Conservation (phyloP, 2,113 vertebrate species). For the Carassius carassius region DNA sequence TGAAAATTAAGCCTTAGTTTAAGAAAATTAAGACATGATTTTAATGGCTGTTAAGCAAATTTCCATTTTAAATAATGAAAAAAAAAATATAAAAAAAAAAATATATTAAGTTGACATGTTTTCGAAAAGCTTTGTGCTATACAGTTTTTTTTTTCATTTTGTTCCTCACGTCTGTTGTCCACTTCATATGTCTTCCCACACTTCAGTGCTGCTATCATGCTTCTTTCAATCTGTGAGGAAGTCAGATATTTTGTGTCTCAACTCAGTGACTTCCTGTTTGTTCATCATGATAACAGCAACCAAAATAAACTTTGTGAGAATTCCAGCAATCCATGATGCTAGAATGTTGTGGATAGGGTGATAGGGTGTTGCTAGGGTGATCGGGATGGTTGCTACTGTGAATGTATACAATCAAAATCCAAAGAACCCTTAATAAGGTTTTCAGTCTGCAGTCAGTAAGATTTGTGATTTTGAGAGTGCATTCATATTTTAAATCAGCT, state of each 20-base stretch:
- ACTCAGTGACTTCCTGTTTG: conserved; percentile 73
- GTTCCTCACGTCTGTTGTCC: too few species aligned
- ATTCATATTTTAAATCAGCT: background rate
- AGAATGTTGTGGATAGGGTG: background rate
- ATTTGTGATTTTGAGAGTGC: background rate
- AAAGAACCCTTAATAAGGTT: background rate
- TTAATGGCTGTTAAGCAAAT: background rate
- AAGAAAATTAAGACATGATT: background rate
- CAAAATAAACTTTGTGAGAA: conserved; percentile 60
- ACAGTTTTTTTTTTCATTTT: too few species aligned
- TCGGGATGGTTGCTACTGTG: background rate
- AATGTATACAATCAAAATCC: background rate
- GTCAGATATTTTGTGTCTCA: conserved; percentile 47
- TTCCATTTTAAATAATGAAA: background rate
- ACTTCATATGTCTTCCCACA: background rate
- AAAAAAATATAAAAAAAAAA: too few species aligned
- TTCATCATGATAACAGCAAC: conserved; percentile 64
- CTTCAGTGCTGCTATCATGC: background rate
- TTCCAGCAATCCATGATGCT: background rate
- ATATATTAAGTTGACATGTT: background rate
- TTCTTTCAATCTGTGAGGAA: conserved; percentile 31
- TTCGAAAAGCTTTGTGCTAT: background rate
- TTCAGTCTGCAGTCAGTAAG: background rate
- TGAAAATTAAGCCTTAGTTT: background rate
- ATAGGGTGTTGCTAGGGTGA: background rate